Conservation (phyloP, 2,888 invertebrate genomes). For the Lasius fuliginosus region DNA sequence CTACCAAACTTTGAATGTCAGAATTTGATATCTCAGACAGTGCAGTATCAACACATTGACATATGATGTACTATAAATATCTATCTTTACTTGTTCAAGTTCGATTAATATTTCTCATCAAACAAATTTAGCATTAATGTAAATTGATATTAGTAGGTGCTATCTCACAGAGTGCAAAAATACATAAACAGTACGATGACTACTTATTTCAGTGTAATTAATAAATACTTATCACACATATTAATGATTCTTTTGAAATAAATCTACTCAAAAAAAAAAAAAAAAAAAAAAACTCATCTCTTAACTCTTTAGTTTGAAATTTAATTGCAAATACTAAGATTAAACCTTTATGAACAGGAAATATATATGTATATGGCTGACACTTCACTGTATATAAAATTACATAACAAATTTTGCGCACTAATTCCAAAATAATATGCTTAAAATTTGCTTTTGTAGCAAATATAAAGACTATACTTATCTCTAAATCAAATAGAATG, state of each 20-base stretch:
- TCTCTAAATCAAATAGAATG: conserved; percentile 61
- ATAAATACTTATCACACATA: background rate
- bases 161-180: background rate
- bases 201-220: conserved; percentile 10
- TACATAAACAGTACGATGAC: background rate
- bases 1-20: conserved; percentile 56
- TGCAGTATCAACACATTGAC: conserved; percentile 57
- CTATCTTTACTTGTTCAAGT: conserved; percentile 2
- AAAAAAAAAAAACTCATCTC: conserved; percentile 16
- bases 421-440: conserved; percentile 48
- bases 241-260: background rate
- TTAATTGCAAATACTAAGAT: conserved; percentile 37
- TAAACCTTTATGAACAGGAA: conserved; percentile 22
- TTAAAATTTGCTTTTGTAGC: conserved; percentile 32
- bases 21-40: conserved; percentile 56
- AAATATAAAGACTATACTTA: conserved; percentile 62
- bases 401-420: conserved; percentile 50
- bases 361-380: conserved; percentile 56
- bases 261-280: conserved; percentile 24
- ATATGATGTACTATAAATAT: conserved; percentile 23
- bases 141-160: background rate
- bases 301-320: conserved; percentile 11
- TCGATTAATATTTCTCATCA: conserved; percentile 1
- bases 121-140: conserved; percentile 5
- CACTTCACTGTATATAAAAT: conserved; percentile 56